A percentile compares a stretch with the other conserved stretches of the same genome.
Conservation (phyloP, 2,888 invertebrate species). For the Belgica antarctica region DNA sequence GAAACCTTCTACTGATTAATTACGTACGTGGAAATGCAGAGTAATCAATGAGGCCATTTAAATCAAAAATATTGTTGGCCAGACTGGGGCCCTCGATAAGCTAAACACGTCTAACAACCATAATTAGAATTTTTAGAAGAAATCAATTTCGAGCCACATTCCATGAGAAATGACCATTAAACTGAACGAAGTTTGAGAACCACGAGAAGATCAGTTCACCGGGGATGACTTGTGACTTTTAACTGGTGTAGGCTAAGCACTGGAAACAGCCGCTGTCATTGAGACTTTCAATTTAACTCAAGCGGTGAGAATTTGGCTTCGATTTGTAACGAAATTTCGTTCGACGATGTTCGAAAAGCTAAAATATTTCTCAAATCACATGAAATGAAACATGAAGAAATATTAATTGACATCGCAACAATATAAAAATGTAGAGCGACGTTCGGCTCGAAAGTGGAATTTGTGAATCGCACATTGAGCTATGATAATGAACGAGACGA, state of each 20-base stretch:
- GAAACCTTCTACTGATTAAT: not conserved
- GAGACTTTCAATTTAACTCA: too few relatives aligned
- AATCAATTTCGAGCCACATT: slow-evolving; percentile 5
- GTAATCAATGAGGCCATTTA: not conserved
- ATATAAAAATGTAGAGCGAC: slow-evolving; percentile 14
- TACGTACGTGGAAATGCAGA: not conserved
- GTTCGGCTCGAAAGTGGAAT: not conserved
- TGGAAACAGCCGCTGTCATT: too few relatives aligned
- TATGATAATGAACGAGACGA: not conserved
- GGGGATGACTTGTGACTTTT: too few relatives aligned
- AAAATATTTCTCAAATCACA: not conserved
- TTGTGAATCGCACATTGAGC: not conserved
- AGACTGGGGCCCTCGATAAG: slow-evolving; percentile 2
- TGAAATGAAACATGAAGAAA: slow-evolving; percentile 9
- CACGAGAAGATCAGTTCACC: too few relatives aligned
- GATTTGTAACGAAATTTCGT: too few relatives aligned
- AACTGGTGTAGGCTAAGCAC: not conserved
- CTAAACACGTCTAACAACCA: not conserved
- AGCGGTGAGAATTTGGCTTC: too few relatives aligned
- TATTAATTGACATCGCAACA: slow-evolving; percentile 22
- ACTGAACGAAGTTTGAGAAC: not conserved
- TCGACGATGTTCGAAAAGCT: too few relatives aligned
- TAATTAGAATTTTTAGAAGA: slow-evolving; percentile 9
- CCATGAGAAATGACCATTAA: slow-evolving; percentile 11
- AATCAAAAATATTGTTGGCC: not conserved